These are phyloP conservation scores for Lepus oiostolus DNA, from an alignment of 2,797 vertebrate genomes.

Conservation along the genomic window DNA sequence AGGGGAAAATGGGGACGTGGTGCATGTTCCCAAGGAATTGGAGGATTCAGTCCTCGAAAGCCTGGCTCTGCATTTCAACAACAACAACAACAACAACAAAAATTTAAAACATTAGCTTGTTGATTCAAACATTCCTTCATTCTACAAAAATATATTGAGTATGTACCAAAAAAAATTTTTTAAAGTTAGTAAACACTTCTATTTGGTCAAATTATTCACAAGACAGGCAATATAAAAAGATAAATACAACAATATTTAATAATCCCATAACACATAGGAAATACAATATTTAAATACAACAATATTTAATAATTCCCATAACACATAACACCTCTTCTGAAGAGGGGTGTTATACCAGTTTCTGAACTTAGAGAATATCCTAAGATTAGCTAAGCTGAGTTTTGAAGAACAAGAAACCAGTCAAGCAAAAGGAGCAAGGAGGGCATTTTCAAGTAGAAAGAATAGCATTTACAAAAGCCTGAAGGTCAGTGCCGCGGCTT, in stretches of 20 bases:
- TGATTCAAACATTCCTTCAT: conserved; percentile 63
- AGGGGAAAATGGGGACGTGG: conserved; percentile 92
- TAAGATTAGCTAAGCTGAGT: neutral
- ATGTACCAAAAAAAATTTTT: conserved; percentile 4
- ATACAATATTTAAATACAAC: neutral
- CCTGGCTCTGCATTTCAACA: conserved; percentile 92
- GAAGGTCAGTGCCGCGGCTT: neutral
- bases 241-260: neutral
- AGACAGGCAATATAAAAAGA: neutral
- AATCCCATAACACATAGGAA: neutral
- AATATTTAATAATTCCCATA: neutral
- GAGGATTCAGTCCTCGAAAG: conserved; percentile 93
- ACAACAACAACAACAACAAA: conserved; percentile 22
- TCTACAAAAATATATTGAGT: conserved; percentile 51
- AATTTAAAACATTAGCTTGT: conserved; percentile 76
- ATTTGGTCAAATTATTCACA: conserved; percentile 59
- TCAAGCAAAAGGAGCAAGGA: neutral
- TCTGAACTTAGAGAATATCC: conserved; percentile 34
- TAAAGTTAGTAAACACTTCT: conserved; percentile 34
- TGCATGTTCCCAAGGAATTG: conserved; percentile 94
- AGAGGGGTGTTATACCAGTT: neutral
- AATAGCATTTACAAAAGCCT: neutral
- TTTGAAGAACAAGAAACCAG: conserved; percentile 29
- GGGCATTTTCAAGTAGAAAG: conserved; percentile 41
- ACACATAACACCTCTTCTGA: neutral